Percentiles rank a stretch among this genome's conserved stretches.
Evolutionary conservation across 2,888 invertebrate genomes (phyloP).

Genomic region (Xestia sexstrigata): DNA sequence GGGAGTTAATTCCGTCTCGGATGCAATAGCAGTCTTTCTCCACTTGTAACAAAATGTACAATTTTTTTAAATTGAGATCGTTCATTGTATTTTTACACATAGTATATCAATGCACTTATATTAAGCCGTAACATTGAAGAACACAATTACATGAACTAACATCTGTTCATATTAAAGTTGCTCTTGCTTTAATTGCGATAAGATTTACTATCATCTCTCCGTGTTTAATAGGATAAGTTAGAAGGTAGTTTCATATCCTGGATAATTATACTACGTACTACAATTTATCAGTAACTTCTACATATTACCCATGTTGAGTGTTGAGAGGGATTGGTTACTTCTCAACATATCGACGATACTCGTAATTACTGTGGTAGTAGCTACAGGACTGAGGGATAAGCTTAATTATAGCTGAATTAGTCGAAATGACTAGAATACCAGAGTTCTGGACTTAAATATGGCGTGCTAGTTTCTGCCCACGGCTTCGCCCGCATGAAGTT

Average conservation of each 20-base stretch:
- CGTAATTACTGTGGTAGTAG: no score
- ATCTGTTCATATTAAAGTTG: no score
- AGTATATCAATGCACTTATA: background rate
- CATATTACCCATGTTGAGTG: background rate
- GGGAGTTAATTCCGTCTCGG: no score
- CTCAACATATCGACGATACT: no score
- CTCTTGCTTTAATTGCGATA: background rate
- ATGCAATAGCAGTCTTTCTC: no score
- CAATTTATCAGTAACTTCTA: background rate
- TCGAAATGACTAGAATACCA: no score
- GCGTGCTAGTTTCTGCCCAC: no score
- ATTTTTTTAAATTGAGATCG: background rate
- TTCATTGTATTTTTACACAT: background rate
- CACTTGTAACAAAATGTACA: no score
- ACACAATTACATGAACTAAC: background rate
- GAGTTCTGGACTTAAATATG: no score
- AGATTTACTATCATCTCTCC: background rate
- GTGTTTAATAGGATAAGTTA: slow-evolving; percentile 8
- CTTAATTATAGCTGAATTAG: no score
- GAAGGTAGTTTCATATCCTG: background rate
- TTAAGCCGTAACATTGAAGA: background rate
- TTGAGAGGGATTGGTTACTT: background rate
- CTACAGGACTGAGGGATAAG: no score
- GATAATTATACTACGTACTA: background rate
- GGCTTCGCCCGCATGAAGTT: no score